phyloP scores from a whole-genome alignment of 1,140 invertebrate species.

The Bacillus rossius region DNA sequence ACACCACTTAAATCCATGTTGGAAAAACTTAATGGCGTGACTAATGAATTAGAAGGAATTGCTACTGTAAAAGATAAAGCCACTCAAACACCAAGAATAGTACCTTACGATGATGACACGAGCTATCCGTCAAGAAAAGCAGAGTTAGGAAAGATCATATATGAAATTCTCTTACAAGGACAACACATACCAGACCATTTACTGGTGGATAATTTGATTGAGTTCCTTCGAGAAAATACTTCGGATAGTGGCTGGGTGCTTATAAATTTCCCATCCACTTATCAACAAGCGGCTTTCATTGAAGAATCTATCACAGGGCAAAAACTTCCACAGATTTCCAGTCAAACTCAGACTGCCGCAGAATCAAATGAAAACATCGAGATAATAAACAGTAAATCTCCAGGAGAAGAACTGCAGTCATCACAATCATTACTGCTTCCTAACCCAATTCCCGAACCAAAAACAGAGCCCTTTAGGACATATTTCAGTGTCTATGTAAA shows the following conservation, averaged over 20 bases:
- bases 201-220: conserved; percentile 48
- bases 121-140: conserved; percentile 41
- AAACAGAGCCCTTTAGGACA: conserved; percentile 39
- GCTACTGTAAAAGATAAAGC: not conserved
- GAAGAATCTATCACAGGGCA: conserved; percentile 46
- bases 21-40: conserved; percentile 6
- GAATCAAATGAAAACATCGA: conserved; percentile 38
- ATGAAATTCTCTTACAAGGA: conserved; percentile 47
- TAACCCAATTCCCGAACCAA: conserved; percentile 38
- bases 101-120: conserved; percentile 49
- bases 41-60: not conserved
- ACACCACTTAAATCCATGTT: not conserved
- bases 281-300: conserved; percentile 48
- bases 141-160: conserved; percentile 48
- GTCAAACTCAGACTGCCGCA: conserved; percentile 44
- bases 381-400: conserved; percentile 24
- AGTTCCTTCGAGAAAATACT: conserved; percentile 48
- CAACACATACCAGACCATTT: conserved; percentile 48
- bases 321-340: conserved; percentile 27
- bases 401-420: conserved; percentile 31
- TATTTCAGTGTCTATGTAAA: conserved; percentile 51
- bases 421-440: conserved; percentile 41
- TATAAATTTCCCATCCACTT: conserved; percentile 53
- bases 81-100: conserved; percentile 50
- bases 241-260: conserved; percentile 52